These are phyloP conservation scores for Zhuqinia jingwanae DNA, from an alignment of 2,888 invertebrate genomes.

Conservation along the genomic window DNA sequence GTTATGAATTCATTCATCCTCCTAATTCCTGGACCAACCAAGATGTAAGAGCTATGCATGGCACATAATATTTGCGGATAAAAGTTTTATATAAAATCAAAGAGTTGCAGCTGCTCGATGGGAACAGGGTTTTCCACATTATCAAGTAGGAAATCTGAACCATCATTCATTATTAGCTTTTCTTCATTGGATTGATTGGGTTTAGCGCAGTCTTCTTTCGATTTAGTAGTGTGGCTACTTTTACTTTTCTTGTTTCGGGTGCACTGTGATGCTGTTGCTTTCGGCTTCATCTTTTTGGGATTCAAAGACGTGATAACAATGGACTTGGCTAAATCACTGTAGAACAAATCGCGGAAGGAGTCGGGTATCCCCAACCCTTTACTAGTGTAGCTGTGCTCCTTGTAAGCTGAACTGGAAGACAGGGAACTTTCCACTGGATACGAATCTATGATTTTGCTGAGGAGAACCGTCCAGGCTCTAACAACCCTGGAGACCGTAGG, in stretches of 20 bases:
- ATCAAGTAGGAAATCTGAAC: conserved; percentile 39
- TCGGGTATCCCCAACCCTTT: conserved; percentile 76
- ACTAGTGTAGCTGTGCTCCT: conserved; percentile 74
- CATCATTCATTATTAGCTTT: not conserved
- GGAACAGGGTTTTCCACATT: conserved; percentile 42
- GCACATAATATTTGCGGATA: no score
- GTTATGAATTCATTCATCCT: no score
- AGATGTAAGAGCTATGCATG: no score
- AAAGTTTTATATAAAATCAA: not conserved
- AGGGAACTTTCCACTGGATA: conserved; percentile 69
- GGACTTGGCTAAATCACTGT: conserved; percentile 76
- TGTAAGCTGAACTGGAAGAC: conserved; percentile 27
- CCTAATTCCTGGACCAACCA: no score
- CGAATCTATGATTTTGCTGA: conserved; percentile 77
- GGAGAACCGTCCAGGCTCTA: conserved; percentile 78
- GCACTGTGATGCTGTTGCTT: conserved; percentile 5
- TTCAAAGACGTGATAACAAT: conserved; percentile 72
- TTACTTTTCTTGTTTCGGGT: conserved; percentile 50
- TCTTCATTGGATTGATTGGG: not conserved
- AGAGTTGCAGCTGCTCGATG: conserved; percentile 41
- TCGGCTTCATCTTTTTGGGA: conserved; percentile 65
- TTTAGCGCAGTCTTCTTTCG: conserved; percentile 9
- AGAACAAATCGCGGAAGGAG: conserved; percentile 77
- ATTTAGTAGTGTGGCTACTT: not conserved
- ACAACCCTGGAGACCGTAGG: conserved; percentile 78